Conservation (phyloP, 1,140 invertebrate species). For the Diabrotica virgifera region DNA sequence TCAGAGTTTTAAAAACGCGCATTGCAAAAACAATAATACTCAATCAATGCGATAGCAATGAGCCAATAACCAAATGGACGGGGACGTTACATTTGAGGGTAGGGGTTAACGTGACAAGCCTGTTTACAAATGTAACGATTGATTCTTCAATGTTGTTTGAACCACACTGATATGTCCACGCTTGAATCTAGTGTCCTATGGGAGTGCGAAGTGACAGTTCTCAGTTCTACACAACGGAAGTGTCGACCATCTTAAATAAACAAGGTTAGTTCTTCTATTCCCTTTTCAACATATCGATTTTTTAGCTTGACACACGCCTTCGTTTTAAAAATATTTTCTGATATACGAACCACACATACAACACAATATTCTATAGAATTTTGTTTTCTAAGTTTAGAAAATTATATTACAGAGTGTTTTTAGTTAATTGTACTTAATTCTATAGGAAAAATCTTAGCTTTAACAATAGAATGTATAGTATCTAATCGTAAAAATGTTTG, state of each 20-base stretch:
- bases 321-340: background rate
- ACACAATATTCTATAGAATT: background rate
- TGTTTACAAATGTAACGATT: constrained; percentile 52
- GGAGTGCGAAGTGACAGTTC: constrained; percentile 29
- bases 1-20: constrained; percentile 51
- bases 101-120: constrained; percentile 49
- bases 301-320: background rate
- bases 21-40: constrained; percentile 52
- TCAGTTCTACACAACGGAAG: background rate
- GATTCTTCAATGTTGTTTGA: constrained; percentile 51
- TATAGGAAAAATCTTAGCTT: no score
- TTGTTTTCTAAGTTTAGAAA: no score
- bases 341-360: background rate
- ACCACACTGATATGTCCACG: constrained; percentile 45
- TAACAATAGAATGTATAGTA: no score
- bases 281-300: constrained; percentile 1
- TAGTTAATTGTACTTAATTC: no score
- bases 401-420: no score
- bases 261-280: constrained; percentile 1
- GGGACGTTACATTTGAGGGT: constrained; percentile 43
- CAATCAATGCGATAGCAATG: constrained; percentile 51
- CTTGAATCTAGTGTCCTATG: constrained; percentile 35
- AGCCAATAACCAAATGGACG: constrained; percentile 52
- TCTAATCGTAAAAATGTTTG: no score
- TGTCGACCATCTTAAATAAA: constrained; percentile 1